Evolutionary conservation across 2,888 invertebrate genomes (phyloP).

Genomic region (Crossocerus cetratus): DNA sequence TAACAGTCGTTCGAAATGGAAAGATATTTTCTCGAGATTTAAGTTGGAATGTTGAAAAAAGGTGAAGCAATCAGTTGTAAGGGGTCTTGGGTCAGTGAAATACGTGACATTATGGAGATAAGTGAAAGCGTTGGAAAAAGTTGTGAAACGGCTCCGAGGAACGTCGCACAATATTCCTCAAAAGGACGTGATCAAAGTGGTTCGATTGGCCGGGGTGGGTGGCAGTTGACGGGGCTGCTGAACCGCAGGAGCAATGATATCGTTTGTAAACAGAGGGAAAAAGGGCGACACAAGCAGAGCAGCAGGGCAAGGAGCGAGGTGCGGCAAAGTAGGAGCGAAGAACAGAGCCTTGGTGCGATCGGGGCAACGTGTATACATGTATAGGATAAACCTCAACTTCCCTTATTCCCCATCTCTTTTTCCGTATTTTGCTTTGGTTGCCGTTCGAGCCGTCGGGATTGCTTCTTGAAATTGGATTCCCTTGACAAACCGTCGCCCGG

Average conservation of each 20-base stretch:
- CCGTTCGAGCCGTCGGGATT: conserved; percentile 20
- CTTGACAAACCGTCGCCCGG: conserved; percentile 28
- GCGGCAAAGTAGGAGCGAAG: conserved; percentile 32
- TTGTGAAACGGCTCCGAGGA: too few relatives aligned
- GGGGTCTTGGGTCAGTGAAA: too few relatives aligned
- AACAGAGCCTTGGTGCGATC: conserved; percentile 22
- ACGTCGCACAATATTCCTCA: too few relatives aligned
- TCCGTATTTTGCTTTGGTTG: conserved; percentile 2
- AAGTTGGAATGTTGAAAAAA: too few relatives aligned
- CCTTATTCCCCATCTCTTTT: conserved; percentile 7
- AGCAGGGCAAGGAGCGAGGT: conserved; percentile 19
- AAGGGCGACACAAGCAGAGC: conserved; percentile 19
- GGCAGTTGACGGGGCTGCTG: neutral
- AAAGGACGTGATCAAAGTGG: too few relatives aligned
- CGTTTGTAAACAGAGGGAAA: conserved; percentile 37
- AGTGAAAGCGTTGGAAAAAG: too few relatives aligned
- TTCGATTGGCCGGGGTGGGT: too few relatives aligned
- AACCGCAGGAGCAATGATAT: conserved; percentile 36
- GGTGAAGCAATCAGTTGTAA: too few relatives aligned
- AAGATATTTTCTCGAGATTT: too few relatives aligned
- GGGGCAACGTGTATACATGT: conserved; percentile 4
- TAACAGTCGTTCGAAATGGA: too few relatives aligned
- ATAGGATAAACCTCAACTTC: conserved; percentile 22
- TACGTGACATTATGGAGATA: too few relatives aligned
- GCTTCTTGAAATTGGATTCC: conserved; percentile 41